phyloP scores from a whole-genome alignment of 64 coral and sea anemone genomes.

The Anthopleura sola region DNA sequence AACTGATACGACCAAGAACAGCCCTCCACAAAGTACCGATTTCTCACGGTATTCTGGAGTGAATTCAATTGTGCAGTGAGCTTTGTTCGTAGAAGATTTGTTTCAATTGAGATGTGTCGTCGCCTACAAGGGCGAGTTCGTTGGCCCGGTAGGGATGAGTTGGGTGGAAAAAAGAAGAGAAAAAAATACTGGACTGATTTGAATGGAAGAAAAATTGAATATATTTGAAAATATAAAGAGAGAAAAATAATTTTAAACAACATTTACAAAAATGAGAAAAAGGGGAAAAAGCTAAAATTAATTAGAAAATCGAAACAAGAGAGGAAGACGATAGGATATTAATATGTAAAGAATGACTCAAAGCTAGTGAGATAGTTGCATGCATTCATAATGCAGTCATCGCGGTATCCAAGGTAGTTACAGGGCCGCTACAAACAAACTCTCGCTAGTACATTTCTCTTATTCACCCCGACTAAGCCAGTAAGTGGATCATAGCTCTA shows the following conservation, averaged over 20 bases:
- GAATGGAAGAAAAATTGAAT: not conserved
- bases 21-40: not conserved
- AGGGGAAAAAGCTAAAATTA: no score
- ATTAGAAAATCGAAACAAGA: no score
- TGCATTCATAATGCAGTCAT: no score
- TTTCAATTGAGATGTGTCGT: not conserved
- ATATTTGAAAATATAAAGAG: not conserved
- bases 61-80: not conserved
- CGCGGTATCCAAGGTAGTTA: no score
- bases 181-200: not conserved
- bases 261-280: not conserved
- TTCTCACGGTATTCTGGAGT: constrained; percentile 12
- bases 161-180: not conserved
- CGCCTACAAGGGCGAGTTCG: not conserved
- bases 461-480: no score
- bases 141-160: not conserved
- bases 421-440: no score
- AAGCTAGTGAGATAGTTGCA: no score
- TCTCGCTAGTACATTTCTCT: no score
- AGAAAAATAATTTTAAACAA: not conserved
- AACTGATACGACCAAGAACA: not conserved
- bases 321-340: not conserved
- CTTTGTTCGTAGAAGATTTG: not conserved
- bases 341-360: not conserved
- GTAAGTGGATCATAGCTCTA: no score